Percentiles rank a stretch among this genome's conserved stretches.
These are phyloP conservation scores for Willowsia nigromaculata DNA, from an alignment of 2,888 invertebrate species.

Conservation along the genomic window DNA sequence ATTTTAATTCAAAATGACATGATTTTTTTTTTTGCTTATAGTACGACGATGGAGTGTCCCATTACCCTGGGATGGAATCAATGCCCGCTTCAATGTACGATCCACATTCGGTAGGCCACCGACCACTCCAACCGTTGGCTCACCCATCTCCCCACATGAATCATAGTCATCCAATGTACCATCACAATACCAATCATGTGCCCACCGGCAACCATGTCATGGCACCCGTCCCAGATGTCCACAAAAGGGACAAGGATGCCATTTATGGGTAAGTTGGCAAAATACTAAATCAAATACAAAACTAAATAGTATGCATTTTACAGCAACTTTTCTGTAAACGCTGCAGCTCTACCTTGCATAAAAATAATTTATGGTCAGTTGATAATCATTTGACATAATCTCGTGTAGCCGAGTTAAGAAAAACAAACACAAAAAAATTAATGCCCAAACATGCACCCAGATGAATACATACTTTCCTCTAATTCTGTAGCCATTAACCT, in stretches of 20 bases:
- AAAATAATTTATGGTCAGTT: slow-evolving; percentile 28
- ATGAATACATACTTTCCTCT: not conserved
- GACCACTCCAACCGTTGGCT: slow-evolving; percentile 81
- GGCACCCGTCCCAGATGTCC: slow-evolving; percentile 88
- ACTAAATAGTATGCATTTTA: not conserved
- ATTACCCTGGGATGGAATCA: slow-evolving; percentile 88
- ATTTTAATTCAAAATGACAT: not conserved
- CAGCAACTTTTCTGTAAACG: not conserved
- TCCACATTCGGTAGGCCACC: slow-evolving; percentile 84
- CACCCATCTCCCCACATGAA: slow-evolving; percentile 90
- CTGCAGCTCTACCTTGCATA: not conserved
- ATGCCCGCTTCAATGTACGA: slow-evolving; percentile 85
- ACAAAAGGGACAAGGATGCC: slow-evolving; percentile 98
- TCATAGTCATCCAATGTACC: slow-evolving; percentile 83
- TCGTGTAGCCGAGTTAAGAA: slow-evolving; percentile 33
- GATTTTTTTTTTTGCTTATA: slow-evolving; percentile 80
- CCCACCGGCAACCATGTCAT: slow-evolving; percentile 82
- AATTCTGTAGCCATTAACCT: slow-evolving; percentile 50
- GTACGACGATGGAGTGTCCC: slow-evolving; percentile 97
- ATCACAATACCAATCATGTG: slow-evolving; percentile 90
- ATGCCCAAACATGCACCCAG: not conserved
- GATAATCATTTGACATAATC: slow-evolving; percentile 56
- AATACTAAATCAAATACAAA: not conserved
- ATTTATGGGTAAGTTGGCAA: slow-evolving; percentile 93
- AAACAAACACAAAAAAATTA: slow-evolving; percentile 10